Percentiles rank a stretch among this genome's conserved stretches.
phyloP scores from a whole-genome alignment of 2,888 invertebrate species.

The Siphonodentalium dalli region DNA sequence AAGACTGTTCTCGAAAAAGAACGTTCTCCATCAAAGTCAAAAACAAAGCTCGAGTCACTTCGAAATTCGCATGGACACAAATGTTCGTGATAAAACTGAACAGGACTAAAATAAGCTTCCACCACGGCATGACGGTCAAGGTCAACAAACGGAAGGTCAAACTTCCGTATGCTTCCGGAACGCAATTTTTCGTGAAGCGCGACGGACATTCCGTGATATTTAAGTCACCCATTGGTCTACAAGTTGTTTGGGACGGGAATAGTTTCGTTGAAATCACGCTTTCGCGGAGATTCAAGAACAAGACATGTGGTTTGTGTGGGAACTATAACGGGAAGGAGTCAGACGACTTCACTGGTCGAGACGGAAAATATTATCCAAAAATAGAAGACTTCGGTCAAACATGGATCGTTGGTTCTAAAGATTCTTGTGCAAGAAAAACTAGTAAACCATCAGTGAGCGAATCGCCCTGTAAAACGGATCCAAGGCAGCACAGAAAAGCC shows the following conservation, averaged over 20 bases:
- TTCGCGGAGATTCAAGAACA: constrained; percentile 76
- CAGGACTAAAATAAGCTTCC: constrained; percentile 68
- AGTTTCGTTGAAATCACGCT: constrained; percentile 87
- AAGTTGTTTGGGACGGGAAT: constrained; percentile 90
- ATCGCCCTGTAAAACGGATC: constrained; percentile 43
- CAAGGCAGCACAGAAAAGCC: constrained; percentile 36
- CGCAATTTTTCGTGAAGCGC: constrained; percentile 68
- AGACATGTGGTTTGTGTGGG: constrained; percentile 90
- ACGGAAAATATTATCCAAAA: constrained; percentile 71
- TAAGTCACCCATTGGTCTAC: constrained; percentile 72
- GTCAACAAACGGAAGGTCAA: constrained; percentile 79
- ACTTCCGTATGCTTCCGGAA: constrained; percentile 72
- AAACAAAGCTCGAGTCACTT: constrained; percentile 82
- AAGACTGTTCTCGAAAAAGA: constrained; percentile 76
- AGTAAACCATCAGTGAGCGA: constrained; percentile 33
- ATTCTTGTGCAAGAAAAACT: constrained; percentile 50
- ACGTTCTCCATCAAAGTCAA: constrained; percentile 88
- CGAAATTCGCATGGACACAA: constrained; percentile 89
- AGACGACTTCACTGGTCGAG: constrained; percentile 75
- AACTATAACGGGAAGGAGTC: constrained; percentile 88
- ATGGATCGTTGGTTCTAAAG: constrained; percentile 86
- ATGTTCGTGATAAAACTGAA: constrained; percentile 75
- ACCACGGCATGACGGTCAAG: constrained; percentile 84
- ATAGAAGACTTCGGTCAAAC: constrained; percentile 80
- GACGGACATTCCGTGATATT: constrained; percentile 64